Conservation (phyloP, 2,888 invertebrate species). For the Clitarchus hookeri region DNA sequence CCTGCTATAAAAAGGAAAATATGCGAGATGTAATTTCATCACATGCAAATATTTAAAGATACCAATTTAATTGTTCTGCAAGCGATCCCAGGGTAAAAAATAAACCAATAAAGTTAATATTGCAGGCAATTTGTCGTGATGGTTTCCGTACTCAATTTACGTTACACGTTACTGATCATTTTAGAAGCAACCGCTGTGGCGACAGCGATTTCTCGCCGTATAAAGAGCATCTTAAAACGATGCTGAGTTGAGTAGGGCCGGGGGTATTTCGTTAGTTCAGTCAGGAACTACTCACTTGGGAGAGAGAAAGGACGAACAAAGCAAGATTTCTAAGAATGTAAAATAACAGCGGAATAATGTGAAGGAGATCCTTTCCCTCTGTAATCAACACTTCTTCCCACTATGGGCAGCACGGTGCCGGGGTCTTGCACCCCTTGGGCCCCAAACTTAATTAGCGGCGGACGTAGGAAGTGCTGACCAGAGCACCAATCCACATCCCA, state of each 20-base stretch:
- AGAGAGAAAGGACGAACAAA: neutral
- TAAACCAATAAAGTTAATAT: too few species aligned
- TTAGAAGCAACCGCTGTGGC: too few species aligned
- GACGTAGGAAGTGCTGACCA: slow-evolving; percentile 40
- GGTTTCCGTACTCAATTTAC: too few species aligned
- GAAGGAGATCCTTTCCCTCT: neutral
- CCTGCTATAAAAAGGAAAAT: too few species aligned
- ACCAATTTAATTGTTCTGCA: too few species aligned
- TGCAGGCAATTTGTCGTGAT: too few species aligned
- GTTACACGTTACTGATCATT: too few species aligned
- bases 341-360: neutral
- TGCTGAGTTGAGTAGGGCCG: neutral
- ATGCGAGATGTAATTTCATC: too few species aligned
- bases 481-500: slow-evolving; percentile 20
- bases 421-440: neutral
- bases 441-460: slow-evolving; percentile 42
- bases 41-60: too few species aligned
- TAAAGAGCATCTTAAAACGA: too few species aligned
- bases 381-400: neutral
- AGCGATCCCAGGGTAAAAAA: too few species aligned
- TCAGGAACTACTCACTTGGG: neutral
- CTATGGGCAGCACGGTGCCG: neutral
- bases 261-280: neutral
- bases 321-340: neutral
- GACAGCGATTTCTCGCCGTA: too few species aligned